Conservation (phyloP, 2,888 invertebrate species). For the Acleris sparsana region DNA sequence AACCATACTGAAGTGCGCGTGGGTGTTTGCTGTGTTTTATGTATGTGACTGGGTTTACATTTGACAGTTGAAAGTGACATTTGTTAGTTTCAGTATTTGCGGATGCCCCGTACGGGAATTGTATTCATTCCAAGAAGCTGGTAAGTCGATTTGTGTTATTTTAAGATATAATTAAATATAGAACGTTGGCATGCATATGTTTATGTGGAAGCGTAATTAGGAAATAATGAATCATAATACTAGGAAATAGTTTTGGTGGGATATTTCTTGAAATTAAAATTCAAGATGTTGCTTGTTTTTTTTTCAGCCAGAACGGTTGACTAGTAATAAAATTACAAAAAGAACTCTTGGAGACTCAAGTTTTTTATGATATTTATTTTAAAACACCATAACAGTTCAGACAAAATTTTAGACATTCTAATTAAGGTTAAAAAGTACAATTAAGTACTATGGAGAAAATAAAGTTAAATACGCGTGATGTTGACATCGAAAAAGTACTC, state of each 20-base stretch:
- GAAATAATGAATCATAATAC: constrained; percentile 63
- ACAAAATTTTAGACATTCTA: too few relatives aligned
- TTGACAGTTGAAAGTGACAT: constrained; percentile 43
- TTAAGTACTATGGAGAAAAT: too few relatives aligned
- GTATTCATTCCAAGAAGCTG: constrained; percentile 65
- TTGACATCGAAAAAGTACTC: too few relatives aligned
- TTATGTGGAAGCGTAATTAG: constrained; percentile 76
- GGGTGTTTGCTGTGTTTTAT: constrained; percentile 49
- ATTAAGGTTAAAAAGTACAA: too few relatives aligned
- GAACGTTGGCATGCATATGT: constrained; percentile 59
- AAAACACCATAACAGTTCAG: too few relatives aligned
- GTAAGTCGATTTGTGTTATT: constrained; percentile 78
- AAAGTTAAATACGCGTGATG: too few relatives aligned
- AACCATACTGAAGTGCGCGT: constrained; percentile 60
- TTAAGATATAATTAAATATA: constrained; percentile 80
- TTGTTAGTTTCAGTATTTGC: constrained; percentile 48
- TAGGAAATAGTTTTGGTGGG: constrained; percentile 56
- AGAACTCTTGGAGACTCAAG: too few relatives aligned
- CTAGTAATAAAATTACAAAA: background rate
- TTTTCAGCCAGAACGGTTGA: constrained; percentile 1
- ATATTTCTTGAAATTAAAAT: constrained; percentile 32
- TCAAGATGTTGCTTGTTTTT: constrained; percentile 14
- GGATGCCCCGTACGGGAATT: constrained; percentile 56
- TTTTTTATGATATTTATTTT: too few relatives aligned
- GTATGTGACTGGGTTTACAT: constrained; percentile 44